phyloP scores from a whole-genome alignment of 2,113 vertebrate genomes.

The Ceyx melanurus region DNA sequence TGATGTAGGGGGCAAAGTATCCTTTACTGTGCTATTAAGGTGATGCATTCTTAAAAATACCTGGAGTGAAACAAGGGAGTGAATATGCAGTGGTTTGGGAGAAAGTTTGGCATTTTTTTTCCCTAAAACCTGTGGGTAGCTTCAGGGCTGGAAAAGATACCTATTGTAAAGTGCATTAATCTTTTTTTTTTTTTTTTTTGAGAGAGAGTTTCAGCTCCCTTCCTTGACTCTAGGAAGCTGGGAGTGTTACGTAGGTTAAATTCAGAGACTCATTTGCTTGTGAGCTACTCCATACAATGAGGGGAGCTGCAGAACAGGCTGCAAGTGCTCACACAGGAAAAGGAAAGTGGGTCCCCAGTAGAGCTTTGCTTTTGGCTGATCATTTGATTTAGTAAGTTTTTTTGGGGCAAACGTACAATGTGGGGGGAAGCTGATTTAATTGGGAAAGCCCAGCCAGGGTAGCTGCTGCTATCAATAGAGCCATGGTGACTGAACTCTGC shows the following conservation, averaged over 20 bases:
- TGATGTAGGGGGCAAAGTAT: not conserved
- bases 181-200: not conserved
- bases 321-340: fast-evolving
- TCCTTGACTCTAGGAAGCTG: not conserved
- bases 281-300: fast-evolving
- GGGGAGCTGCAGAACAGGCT: not conserved
- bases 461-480: not conserved
- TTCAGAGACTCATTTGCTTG: not conserved
- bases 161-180: not conserved
- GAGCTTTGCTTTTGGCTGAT: not conserved
- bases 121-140: not conserved
- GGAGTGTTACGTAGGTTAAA: not conserved
- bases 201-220: not conserved
- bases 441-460: not conserved
- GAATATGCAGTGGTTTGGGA: not conserved
- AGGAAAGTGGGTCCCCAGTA: not conserved
- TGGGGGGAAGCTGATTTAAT: not conserved
- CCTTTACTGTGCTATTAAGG: not conserved
- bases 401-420: fast-evolving
- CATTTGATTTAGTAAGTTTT: not conserved
- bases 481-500: not conserved
- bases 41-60: not conserved
- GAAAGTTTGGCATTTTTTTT: fast-evolving
- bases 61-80: not conserved
- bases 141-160: not conserved